Base-by-base conservation (phyloP, 2,797 vertebrate genomes). In the Onychomys leucogaster region DNA sequence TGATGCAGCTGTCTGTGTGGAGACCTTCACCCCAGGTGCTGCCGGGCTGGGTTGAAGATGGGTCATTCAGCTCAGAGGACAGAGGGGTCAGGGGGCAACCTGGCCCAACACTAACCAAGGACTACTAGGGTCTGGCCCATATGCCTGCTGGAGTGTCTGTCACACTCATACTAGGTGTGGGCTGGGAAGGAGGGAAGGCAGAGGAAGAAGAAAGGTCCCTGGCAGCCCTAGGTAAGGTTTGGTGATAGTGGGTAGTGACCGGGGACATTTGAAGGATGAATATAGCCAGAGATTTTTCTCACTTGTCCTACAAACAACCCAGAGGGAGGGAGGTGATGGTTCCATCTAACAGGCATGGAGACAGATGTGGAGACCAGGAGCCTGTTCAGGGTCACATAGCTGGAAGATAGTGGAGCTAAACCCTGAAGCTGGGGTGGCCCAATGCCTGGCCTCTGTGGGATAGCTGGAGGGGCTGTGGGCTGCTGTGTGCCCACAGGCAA, bases 141-240 rank as follows among this genome's bases (percentile, higher is more conserved):
- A 67, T 12, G 41, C 83, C 32, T 69, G 43, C 23, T 13, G 34
- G 27, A 1, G 49, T 1, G 2, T 46, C 12, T 19, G 63, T 55
- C 41, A 4, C 52, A 52, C 17, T 41, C 7, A 17, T 16, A 5
- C 0, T 0, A 4, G 1, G 81, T 32, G 57, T 65, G 17, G 23
- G 21, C 8, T 37, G 34, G 46, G 6, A 29, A 55, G 65, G 23
- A 87, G 12, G n/a, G 43, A 11, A 13, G 52, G 67, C 16, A 2
- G 19, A 7, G 10, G 43, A 34, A 13, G 14, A 2, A 0, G 10
- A 5, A 76, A 11, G 1, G 0, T 7, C 25, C 37, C 8, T 23
- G 52, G 27, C 14, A 12, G 69, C 10, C 37, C 34, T 12, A 2
- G 92, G 76, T 5, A 3, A 8, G 3, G 21, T 6, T 29, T 34